phyloP scores from a whole-genome alignment of 2,888 invertebrate genomes.

The Capitulum mitella region DNA sequence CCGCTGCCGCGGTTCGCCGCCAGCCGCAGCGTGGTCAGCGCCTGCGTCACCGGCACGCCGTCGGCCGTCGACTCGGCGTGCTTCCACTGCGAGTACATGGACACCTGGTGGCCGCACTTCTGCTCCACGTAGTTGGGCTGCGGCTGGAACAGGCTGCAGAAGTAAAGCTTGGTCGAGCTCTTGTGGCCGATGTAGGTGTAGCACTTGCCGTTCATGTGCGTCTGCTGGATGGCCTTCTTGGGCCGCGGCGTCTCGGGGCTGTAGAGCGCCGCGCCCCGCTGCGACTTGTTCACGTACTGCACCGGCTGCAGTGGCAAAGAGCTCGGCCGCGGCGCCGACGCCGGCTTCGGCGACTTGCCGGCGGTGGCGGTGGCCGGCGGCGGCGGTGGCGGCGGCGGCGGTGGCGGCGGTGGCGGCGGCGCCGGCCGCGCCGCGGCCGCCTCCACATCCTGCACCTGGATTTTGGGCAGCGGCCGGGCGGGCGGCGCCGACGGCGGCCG shows the following conservation, averaged over 20 bases:
- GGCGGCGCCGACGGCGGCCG: not conserved
- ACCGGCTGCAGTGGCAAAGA: constrained; percentile 1
- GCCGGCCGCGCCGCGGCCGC: not conserved
- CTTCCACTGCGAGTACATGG: constrained; percentile 37
- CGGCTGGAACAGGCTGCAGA: constrained; percentile 35
- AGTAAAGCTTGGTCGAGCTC: constrained; percentile 36
- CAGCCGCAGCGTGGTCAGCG: constrained; percentile 9
- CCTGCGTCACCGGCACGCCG: constrained; percentile 1
- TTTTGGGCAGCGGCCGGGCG: constrained; percentile 2
- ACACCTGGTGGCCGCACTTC: constrained; percentile 35
- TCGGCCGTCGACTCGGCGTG: constrained; percentile 33
- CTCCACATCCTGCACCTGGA: not conserved
- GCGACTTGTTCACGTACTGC: constrained; percentile 13
- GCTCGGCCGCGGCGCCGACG: not conserved
- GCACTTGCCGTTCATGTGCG: constrained; percentile 35
- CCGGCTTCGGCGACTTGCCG: not conserved
- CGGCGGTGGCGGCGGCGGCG: not conserved
- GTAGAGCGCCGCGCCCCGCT: constrained; percentile 16
- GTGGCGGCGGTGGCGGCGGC: not conserved
- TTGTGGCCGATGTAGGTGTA: constrained; percentile 36
- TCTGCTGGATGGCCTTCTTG: constrained; percentile 35
- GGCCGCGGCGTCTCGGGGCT: constrained; percentile 37
- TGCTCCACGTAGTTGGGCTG: constrained; percentile 36
- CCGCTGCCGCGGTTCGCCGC: not conserved
- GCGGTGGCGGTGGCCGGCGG: not conserved